A percentile compares a stretch with the other conserved stretches of the same genome.
Conservation (phyloP, 2,797 vertebrate genomes). For the Dicrostonyx torquatus region DNA sequence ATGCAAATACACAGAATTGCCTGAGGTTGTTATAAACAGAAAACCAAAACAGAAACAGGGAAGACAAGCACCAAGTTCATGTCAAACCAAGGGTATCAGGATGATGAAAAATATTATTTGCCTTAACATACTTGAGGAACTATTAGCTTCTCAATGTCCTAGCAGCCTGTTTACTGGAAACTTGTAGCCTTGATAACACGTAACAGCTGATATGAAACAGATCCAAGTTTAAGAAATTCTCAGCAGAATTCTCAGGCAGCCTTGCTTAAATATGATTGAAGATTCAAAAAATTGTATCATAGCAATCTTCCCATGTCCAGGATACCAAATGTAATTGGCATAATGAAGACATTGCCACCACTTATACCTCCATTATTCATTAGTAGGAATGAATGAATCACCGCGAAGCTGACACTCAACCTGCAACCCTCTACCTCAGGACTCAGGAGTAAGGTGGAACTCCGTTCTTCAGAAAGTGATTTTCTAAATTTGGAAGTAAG, state of each 20-base stretch:
- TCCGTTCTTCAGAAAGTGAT: not conserved
- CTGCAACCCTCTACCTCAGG: not conserved
- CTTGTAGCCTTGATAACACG: not conserved
- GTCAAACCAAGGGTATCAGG: not conserved
- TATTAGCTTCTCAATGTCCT: not conserved
- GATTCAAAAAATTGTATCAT: conserved; percentile 26
- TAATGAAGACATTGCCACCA: not conserved
- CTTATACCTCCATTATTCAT: not conserved
- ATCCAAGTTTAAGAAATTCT: not conserved
- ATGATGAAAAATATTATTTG: conserved; percentile 15
- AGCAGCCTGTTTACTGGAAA: not conserved
- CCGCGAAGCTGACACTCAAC: not conserved
- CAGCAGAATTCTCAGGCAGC: not conserved
- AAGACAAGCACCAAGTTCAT: not conserved
- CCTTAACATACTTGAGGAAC: not conserved
- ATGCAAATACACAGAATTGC: not conserved
- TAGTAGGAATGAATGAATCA: not conserved
- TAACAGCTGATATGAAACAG: not conserved
- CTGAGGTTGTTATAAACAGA: conserved; percentile 1
- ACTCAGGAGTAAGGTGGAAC: not conserved
- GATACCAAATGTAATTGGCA: not conserved
- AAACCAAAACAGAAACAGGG: not conserved
- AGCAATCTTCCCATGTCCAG: not conserved
- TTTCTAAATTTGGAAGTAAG: not conserved
- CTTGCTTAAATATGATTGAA: not conserved